Evolutionary conservation across 2,113 vertebrate genomes (phyloP), one percentile per base, ranked within the genome.

Genomic region (Anser brachyrhynchus): DNA sequence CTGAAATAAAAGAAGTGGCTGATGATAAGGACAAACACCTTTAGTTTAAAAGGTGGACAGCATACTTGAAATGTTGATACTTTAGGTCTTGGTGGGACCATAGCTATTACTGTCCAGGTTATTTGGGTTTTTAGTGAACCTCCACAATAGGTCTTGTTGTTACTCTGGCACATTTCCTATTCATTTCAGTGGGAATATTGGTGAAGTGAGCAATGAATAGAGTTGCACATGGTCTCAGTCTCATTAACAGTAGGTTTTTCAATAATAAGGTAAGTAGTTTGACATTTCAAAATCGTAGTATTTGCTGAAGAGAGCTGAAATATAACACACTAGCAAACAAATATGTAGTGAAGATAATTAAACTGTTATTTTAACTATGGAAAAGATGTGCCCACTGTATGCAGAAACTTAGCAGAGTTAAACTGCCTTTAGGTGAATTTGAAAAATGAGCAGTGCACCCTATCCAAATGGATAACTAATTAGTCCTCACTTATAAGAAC

Each of bases 401-500:
- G 71, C 92, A 96, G 91, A 89, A 92, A 95, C 96, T 97, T 94
- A 89, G 20, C 84, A 69, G 91, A 94, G 77, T 94, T 92, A 92
- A 92, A 92, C 84, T 94, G 93, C 92, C 93, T 89, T 92, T 94
- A 97, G 90, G 71, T 95, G 91, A 96, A 94, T 96, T 96, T 97
- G 97, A 97, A 97, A 97, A 97, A 97, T 96, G 97, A 96, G 84
- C 12, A 0, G 58, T 94, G 70, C 92, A 70, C 91, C 37, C 74
- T 78, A 61, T 95, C 85, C 77, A 96, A 95, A 96, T 0, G 89
- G 94, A 92, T 96, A 93, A 92, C 82, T 97, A 97, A 97, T 97
- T 97, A 97, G 95, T 96, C 93, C 85, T 97, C 52, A 8, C 89
- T 94, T 96, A 72, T 95, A 96, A 87, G 96, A 97, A 90, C 84